A percentile compares a stretch with the other conserved stretches of the same genome.
phyloP scores from a whole-genome alignment of 1,140 invertebrate genomes.

The Macrosteles quadrilineatus region DNA sequence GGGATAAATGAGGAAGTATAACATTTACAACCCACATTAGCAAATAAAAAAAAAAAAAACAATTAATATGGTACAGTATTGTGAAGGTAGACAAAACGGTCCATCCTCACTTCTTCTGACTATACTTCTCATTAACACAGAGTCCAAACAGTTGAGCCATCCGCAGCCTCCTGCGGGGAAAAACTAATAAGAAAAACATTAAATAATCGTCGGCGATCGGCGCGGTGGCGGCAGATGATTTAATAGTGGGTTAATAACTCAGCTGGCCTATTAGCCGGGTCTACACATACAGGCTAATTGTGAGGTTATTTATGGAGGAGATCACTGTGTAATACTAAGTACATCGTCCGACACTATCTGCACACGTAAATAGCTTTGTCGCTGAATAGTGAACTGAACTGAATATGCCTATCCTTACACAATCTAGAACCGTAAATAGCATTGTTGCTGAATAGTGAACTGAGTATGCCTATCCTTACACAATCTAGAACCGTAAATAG shows the following conservation, averaged over 20 bases:
- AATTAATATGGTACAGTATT: too few relatives aligned
- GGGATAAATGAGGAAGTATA: too few relatives aligned
- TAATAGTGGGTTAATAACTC: constrained; percentile 21
- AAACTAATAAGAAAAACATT: constrained; percentile 30
- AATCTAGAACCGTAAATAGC: too few relatives aligned
- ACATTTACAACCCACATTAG: too few relatives aligned
- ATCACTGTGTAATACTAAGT: not conserved
- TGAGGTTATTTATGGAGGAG: constrained; percentile 7
- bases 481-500: too few relatives aligned
- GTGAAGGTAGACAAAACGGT: not conserved
- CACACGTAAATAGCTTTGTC: too few relatives aligned
- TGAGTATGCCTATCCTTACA: too few relatives aligned
- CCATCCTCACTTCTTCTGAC: not conserved
- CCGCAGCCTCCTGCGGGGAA: constrained; percentile 16
- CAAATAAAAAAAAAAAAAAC: too few relatives aligned
- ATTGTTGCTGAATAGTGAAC: too few relatives aligned
- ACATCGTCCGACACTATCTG: not conserved
- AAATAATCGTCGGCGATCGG: constrained; percentile 20
- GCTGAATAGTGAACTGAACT: too few relatives aligned
- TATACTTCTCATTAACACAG: constrained; percentile 18
- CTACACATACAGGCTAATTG: constrained; percentile 11
- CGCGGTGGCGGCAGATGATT: constrained; percentile 5
- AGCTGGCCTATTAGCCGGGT: constrained; percentile 6
- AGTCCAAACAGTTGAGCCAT: constrained; percentile 15
- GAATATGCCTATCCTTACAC: too few relatives aligned